Evolutionary conservation across 2,113 vertebrate genomes (phyloP).

Genomic region (Paedocypris sp.): DNA sequence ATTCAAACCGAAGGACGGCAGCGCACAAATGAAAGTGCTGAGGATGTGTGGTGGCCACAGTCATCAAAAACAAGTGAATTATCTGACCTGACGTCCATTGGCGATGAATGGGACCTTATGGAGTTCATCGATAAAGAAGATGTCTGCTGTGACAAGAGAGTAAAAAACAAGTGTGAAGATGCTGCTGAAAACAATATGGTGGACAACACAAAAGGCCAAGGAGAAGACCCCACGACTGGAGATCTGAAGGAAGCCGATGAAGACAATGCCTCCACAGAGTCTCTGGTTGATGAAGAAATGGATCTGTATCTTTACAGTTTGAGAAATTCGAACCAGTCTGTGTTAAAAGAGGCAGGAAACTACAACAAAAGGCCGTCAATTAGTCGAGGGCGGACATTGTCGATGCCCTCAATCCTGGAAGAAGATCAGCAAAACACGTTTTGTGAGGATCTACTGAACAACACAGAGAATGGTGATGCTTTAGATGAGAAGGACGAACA

Average conservation of each 20-base stretch:
- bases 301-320: conserved; percentile 56
- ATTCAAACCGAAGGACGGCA: background rate
- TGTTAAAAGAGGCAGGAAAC: background rate
- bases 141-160: background rate
- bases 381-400: conserved; percentile 36
- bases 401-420: conserved; percentile 55
- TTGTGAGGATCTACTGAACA: conserved; percentile 19
- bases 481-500: conserved; percentile 34
- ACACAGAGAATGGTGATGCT: background rate
- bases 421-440: conserved; percentile 40
- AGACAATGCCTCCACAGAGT: conserved; percentile 41
- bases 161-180: background rate
- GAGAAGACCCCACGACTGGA: background rate
- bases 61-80: background rate
- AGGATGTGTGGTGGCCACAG: background rate
- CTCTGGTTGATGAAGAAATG: conserved; percentile 57
- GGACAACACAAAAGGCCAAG: background rate
- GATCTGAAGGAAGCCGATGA: conserved; percentile 9
- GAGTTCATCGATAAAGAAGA: background rate
- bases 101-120: background rate
- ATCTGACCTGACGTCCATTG: background rate
- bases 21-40: background rate
- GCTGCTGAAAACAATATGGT: background rate
- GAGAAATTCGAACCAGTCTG: conserved; percentile 37
- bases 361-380: conserved; percentile 31